phyloP scores from a whole-genome alignment of 2,113 vertebrate genomes.

The Xyliphius kryptos region DNA sequence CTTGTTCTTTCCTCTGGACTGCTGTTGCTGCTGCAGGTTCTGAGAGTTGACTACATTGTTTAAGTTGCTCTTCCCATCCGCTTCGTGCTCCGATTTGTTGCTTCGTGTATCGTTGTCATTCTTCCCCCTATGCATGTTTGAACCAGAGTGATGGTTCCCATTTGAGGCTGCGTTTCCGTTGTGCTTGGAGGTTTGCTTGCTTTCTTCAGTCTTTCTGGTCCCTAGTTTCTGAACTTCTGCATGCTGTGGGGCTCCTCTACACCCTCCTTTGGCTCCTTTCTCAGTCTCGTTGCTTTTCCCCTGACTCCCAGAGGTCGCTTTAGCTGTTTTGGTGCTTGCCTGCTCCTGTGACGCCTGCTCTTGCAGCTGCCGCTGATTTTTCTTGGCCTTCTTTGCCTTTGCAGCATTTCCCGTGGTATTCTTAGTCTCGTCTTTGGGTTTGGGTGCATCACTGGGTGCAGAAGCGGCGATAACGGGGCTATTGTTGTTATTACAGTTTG shows the following conservation, averaged over 20 bases:
- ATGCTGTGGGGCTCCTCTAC: constrained; percentile 53
- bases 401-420: constrained; percentile 47
- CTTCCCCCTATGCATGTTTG: constrained; percentile 61
- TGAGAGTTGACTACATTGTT: constrained; percentile 57
- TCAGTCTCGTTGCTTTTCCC: constrained; percentile 58
- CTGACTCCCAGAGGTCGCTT: constrained; percentile 58
- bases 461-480: too few relatives aligned
- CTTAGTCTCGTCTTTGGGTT: constrained; percentile 61
- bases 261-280: constrained; percentile 48
- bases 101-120: constrained; percentile 57
- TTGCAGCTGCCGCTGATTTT: constrained; percentile 61
- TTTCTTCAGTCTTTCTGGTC: constrained; percentile 56
- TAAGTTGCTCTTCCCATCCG: constrained; percentile 49
- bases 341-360: constrained; percentile 56
- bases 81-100: constrained; percentile 52
- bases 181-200: constrained; percentile 54
- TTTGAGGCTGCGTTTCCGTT: constrained; percentile 51
- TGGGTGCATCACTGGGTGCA: constrained; percentile 60
- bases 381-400: constrained; percentile 82
- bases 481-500: too few relatives aligned
- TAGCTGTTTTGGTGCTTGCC: constrained; percentile 56
- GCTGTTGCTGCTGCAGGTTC: constrained; percentile 64
- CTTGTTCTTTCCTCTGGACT: constrained; percentile 82
- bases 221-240: constrained; percentile 52
- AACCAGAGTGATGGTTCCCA: constrained; percentile 32